Conservation (phyloP, 1,140 invertebrate species). For the Brachionus asplanchnoidis region DNA sequence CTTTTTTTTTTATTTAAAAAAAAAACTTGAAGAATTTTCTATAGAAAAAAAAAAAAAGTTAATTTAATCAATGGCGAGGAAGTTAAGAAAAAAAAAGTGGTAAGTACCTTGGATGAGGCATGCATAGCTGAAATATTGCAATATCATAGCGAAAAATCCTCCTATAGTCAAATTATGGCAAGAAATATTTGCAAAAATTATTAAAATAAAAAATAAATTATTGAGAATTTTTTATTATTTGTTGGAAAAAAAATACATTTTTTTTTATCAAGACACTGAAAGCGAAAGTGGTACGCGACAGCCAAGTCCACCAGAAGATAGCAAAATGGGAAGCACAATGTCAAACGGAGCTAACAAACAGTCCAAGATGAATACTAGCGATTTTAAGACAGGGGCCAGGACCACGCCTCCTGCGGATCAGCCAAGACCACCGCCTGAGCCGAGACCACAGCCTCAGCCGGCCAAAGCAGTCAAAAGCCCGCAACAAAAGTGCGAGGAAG, state of each 20-base stretch:
- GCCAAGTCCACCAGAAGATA: not conserved
- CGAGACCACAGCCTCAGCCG: not conserved
- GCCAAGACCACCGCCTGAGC: not conserved
- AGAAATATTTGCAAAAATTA: conserved; percentile 15
- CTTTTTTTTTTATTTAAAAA: no score
- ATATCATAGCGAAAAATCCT: not conserved
- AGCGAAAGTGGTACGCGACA: not conserved
- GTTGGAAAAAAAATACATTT: not conserved
- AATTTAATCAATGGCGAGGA: not conserved
- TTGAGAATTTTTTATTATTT: not conserved
- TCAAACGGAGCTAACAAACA: not conserved
- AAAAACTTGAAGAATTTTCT: no score
- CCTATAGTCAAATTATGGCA: not conserved
- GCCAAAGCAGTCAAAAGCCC: not conserved
- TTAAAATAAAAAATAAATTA: conserved; percentile 23
- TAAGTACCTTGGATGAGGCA: not conserved
- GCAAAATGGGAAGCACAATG: conserved; percentile 20
- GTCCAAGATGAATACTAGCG: not conserved
- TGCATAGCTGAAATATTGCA: conserved; percentile 4
- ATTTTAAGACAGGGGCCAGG: not conserved
- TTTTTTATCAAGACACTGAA: not conserved
- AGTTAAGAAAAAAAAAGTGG: not conserved
- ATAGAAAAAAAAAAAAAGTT: no score
- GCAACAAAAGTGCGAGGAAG: conserved; percentile 5
- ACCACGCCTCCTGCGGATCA: not conserved